Evolutionary conservation across 1,140 invertebrate genomes (phyloP), one percentile per base, ranked within the genome.

Genomic region (Apis laboriosa): DNA sequence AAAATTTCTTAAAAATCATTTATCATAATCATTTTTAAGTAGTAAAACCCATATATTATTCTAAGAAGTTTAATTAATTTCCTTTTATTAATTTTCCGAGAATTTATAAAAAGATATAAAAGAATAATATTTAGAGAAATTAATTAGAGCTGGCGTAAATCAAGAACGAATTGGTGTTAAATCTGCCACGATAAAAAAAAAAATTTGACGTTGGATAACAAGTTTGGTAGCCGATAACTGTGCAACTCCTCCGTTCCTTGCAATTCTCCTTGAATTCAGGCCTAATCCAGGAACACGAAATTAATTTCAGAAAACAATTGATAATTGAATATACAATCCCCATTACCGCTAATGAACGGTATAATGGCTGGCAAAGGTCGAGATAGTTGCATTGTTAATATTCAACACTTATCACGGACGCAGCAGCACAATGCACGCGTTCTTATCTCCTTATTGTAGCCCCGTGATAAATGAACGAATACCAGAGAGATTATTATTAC

Each of bases 361-460:
- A 74, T 60, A 74, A 74, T 60, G 28, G 28, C 28, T 7, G 34
- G 21, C 34, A 60, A 58, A 70, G 49, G 67, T 51, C 43, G 21
- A 24, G 55, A 58, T 43, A 43, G 15, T 43, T 74, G 72, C 72
- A 58, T 74, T 43, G 72, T 74, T 58, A 74, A 74, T 74, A 58
- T 74, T n/a, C 55, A 74, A 15, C 72, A 74, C 55, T 74, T 74
- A 74, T 74, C 72, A 58, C 24, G 28, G 76, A n/a, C 64, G 53
- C 28, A 43, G 76, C 43, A 77, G 66, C 76, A 55, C 53, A 55
- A 77, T 77, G 64, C 28, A 34, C 24, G 15, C 64, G 53, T 53
- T 68, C 76, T 53, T 67, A 77, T 77, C 64, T 68, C 63, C 53
- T 43, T 55, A 55, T 67, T 55, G 53, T 56, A 13, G 13, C 64